Conservation (phyloP, 2,797 vertebrate species). For the Octomys mimax region DNA sequence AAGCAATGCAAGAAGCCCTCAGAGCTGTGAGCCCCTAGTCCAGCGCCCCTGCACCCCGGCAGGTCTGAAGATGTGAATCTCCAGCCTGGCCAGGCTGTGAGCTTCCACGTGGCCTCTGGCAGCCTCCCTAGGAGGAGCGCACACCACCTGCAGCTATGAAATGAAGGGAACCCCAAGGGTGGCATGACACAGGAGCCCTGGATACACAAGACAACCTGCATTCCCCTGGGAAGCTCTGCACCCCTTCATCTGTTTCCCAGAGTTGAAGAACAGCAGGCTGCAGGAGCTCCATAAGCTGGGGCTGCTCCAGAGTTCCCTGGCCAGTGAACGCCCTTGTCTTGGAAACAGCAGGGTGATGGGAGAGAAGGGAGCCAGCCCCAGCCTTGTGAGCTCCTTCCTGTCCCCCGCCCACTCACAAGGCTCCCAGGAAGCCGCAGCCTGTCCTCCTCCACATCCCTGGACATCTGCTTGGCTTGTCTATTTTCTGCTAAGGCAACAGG, state of each 20-base stretch:
- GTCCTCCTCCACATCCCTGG: slow-evolving; percentile 81
- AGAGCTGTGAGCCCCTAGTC: neutral
- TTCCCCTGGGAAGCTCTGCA: slow-evolving; percentile 93
- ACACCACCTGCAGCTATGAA: slow-evolving; percentile 58
- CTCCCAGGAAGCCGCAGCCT: slow-evolving; percentile 36
- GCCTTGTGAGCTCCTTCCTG: fast-evolving
- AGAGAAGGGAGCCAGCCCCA: slow-evolving; percentile 68
- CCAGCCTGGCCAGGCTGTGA: neutral
- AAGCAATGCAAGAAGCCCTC: neutral
- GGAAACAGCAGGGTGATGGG: slow-evolving; percentile 79
- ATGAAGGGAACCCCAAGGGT: slow-evolving; percentile 31
- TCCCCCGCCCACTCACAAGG: neutral
- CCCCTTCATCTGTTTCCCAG: slow-evolving; percentile 84
- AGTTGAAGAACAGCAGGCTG: slow-evolving; percentile 82
- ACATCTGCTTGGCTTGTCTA: slow-evolving; percentile 83
- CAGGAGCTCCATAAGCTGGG: slow-evolving; percentile 88
- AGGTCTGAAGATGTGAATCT: no score
- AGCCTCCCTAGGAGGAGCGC: neutral
- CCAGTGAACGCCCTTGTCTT: slow-evolving; percentile 88
- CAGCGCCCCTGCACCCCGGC: neutral
- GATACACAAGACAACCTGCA: slow-evolving; percentile 77
- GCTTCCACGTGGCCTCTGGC: fast-evolving
- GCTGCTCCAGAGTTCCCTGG: slow-evolving; percentile 90
- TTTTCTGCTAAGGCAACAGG: slow-evolving; percentile 86
- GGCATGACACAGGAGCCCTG: slow-evolving; percentile 30